Evolutionary conservation across 1,140 invertebrate genomes (phyloP).

Genomic region (Anoplolepis gracilipes): DNA sequence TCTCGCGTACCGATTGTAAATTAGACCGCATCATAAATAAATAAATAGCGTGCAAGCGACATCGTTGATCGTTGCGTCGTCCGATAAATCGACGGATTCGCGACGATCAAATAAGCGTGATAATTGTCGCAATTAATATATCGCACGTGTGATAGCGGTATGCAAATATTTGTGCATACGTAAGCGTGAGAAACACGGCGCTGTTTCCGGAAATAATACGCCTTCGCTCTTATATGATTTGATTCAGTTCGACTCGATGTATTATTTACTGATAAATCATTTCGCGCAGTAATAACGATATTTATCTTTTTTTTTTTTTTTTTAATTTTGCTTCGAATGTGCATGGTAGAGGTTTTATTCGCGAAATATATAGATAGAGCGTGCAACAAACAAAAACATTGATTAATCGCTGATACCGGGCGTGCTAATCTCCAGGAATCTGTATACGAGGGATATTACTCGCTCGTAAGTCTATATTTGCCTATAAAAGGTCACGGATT

Average conservation of each 20-base stretch:
- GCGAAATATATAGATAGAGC: background rate
- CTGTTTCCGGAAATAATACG: slow-evolving; percentile 45
- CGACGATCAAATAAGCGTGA: background rate
- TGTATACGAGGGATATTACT: slow-evolving; percentile 18
- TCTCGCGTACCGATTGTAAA: slow-evolving; percentile 79
- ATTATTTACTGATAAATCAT: slow-evolving; percentile 23
- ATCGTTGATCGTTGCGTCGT: background rate
- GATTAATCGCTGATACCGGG: slow-evolving; percentile 23
- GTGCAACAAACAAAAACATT: background rate
- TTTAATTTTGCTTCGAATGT: background rate
- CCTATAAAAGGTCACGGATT: slow-evolving; percentile 71
- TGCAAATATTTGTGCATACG: slow-evolving; percentile 46
- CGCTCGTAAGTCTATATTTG: slow-evolving; percentile 57
- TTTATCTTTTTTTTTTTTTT: background rate
- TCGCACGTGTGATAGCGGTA: slow-evolving; percentile 40
- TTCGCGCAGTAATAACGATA: background rate
- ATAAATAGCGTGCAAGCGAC: slow-evolving; percentile 76
- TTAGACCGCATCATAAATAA: slow-evolving; percentile 82
- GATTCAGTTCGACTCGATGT: background rate
- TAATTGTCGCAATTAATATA: slow-evolving; percentile 66
- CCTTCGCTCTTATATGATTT: background rate
- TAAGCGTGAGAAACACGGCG: background rate
- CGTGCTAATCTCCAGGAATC: slow-evolving; percentile 40
- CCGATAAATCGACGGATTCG: background rate
- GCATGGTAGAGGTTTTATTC: background rate